Percentiles rank a stretch among this genome's conserved stretches.
These are phyloP conservation scores for Argya squamiceps DNA, from an alignment of 2,797 vertebrate genomes.

Conservation along the genomic window DNA sequence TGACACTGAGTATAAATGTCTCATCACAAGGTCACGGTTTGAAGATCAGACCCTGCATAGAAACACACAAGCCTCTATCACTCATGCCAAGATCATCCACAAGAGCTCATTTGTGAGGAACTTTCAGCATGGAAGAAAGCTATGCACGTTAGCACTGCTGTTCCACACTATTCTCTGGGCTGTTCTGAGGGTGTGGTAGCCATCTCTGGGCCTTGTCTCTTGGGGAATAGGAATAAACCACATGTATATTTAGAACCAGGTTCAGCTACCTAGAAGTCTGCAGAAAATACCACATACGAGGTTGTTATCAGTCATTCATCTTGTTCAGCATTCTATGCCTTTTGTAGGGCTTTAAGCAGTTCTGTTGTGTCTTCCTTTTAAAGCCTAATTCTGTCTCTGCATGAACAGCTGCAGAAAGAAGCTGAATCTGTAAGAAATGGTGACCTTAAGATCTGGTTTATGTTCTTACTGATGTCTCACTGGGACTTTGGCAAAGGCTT, in stretches of 20 bases:
- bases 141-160: background rate
- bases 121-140: background rate
- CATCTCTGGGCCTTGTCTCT: background rate
- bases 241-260: background rate
- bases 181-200: background rate
- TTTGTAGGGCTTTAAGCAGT: background rate
- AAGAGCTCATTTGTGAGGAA: background rate
- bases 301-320: background rate
- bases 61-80: background rate
- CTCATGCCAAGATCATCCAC: background rate
- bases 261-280: background rate
- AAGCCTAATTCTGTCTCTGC: background rate
- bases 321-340: background rate
- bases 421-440: background rate
- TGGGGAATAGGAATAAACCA: background rate
- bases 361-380: background rate
- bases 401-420: background rate
- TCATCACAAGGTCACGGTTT: background rate
- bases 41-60: background rate
- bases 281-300: background rate
- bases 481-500: background rate
- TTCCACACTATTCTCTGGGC: background rate
- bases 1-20: background rate
- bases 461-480: background rate
- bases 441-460: background rate